Base-by-base conservation (phyloP, 2,888 invertebrate species). In the Smittia aterrima region DNA sequence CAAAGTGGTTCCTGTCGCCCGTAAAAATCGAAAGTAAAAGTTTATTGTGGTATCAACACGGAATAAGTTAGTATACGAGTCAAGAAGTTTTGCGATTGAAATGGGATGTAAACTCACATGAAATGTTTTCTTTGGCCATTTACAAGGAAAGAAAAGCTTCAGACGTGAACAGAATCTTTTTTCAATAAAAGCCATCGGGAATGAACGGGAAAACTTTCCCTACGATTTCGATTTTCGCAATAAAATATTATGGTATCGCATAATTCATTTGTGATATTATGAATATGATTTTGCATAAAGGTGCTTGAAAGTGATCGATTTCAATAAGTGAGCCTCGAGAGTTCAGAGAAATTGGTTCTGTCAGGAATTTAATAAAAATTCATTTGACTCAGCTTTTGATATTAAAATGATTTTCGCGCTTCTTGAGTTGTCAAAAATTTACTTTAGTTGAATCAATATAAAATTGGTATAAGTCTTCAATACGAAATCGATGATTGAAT, bases 211-310 rank as follows among this genome's bases (percentile, higher is more conserved):
- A 58, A n/a, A 18, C 4, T 20, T 58, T 58, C 22, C 58, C 20
- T 18, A 58, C 13, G 22, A 58, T 18, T 58, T 58, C 58, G 7
- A 20, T n/a, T 58, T 58, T 4, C 22, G 58, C 58, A 58, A 58
- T 58, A 58, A 58, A 58, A 58, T 58, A 58, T 58, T 1, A 58
- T 58, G 58, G n/a, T 58, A 18, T 22, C 22, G 58, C 18, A 58
- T 58, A 18, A 58, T 58, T 18, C 18, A 58, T 58, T 18, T 6
- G 22, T 22, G 58, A 58, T 47, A 47, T 6, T 3, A 58, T 3
- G 22, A 20, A 58, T 22, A 4, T 58, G 18, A 18, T 2, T 22
- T 20, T 18, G 58, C n/a, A 16, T 47, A 22, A 58, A 58, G 13
- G 18, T 4, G 3, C 13, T 58, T 58, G 18, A 18, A 6, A 58